Percentiles rank a stretch among this genome's conserved stretches.
Conservation (phyloP, 1,140 invertebrate species). For the Galleria mellonella region DNA sequence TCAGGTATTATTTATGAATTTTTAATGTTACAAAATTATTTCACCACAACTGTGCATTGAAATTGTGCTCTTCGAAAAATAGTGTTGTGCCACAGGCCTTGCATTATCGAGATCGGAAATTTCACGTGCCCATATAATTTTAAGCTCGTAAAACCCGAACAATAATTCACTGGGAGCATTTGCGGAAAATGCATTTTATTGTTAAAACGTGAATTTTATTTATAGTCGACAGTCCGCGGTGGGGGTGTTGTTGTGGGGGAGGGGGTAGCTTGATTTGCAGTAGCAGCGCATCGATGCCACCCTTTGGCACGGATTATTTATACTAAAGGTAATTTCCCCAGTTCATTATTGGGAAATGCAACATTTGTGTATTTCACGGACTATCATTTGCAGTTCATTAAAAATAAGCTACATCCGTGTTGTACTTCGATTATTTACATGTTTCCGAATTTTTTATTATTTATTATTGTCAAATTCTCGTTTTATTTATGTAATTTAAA, state of each 20-base stretch:
- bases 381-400: slow-evolving; percentile 66
- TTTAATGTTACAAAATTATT: no score
- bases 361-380: slow-evolving; percentile 65
- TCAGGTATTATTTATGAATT: no score
- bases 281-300: slow-evolving; percentile 64
- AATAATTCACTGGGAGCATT: slow-evolving; percentile 72
- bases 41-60: no score
- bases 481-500: no score
- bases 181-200: slow-evolving; percentile 75
- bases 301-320: slow-evolving; percentile 72
- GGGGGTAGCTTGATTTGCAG: slow-evolving; percentile 62
- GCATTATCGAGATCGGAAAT: slow-evolving; percentile 72
- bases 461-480: no score
- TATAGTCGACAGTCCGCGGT: slow-evolving; percentile 67
- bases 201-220: slow-evolving; percentile 75
- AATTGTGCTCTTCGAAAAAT: slow-evolving; percentile 26
- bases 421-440: slow-evolving; percentile 1
- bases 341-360: slow-evolving; percentile 72
- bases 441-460: slow-evolving; percentile 1
- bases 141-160: slow-evolving; percentile 70
- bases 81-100: slow-evolving; percentile 43
- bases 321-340: slow-evolving; percentile 70
- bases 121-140: slow-evolving; percentile 73
- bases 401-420: slow-evolving; percentile 44
- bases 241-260: slow-evolving; percentile 28